Evolutionary conservation across 2,888 invertebrate genomes (phyloP).

Genomic region (Plebejus melissa): DNA sequence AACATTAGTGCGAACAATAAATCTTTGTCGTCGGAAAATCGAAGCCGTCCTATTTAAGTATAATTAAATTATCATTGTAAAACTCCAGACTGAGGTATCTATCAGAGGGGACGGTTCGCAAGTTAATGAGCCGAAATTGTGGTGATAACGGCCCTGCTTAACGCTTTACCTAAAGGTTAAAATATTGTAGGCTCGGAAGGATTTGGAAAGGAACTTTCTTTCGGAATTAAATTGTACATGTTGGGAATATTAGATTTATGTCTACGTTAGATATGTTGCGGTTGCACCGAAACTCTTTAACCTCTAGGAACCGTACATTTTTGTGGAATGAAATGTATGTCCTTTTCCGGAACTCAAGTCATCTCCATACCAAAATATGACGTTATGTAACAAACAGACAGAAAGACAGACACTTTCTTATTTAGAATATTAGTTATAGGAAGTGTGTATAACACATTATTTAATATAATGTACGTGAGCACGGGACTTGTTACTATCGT

Average conservation of each 20-base stretch:
- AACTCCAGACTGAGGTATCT: conserved; percentile 48
- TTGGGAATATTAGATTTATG: neutral
- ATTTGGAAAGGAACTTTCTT: conserved; percentile 2
- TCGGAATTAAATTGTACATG: neutral
- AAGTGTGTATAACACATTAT: neutral
- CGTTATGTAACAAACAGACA: too few species aligned
- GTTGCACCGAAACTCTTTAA: too few species aligned
- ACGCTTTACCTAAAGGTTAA: conserved; percentile 38
- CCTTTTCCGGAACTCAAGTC: too few species aligned
- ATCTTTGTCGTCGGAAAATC: conserved; percentile 19
- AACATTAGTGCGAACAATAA: conserved; percentile 6
- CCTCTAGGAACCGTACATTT: too few species aligned
- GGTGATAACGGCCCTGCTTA: conserved; percentile 50
- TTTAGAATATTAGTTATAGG: neutral
- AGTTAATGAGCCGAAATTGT: conserved; percentile 66
- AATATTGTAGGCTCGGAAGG: conserved; percentile 37
- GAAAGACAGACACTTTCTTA: too few species aligned
- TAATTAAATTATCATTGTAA: conserved; percentile 30
- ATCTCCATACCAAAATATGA: too few species aligned
- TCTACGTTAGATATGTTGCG: neutral
- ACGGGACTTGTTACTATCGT: conserved; percentile 21
- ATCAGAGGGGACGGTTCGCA: conserved; percentile 59
- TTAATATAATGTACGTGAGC: neutral
- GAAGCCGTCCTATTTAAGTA: conserved; percentile 12
- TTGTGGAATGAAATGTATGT: too few species aligned